Conservation (phyloP, 2,888 invertebrate genomes). For the Melanchra persicariae region DNA sequence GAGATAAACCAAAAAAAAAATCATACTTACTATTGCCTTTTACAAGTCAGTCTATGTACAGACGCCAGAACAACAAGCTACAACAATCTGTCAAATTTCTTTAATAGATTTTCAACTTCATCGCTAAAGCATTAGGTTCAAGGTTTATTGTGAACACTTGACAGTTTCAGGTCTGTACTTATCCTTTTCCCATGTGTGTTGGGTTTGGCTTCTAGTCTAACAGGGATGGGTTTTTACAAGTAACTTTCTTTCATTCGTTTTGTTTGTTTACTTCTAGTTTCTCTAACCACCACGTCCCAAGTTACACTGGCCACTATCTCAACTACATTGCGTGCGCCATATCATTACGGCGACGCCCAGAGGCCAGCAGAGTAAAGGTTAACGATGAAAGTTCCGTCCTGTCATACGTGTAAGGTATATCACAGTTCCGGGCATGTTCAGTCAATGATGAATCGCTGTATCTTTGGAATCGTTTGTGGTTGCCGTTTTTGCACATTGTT, state of each 20-base stretch:
- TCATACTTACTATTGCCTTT: too few relatives aligned
- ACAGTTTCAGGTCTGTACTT: too few relatives aligned
- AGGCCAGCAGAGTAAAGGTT: constrained; percentile 75
- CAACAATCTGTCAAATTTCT: too few relatives aligned
- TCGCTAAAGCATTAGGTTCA: too few relatives aligned
- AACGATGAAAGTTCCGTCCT: constrained; percentile 77
- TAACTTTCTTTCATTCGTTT: not conserved
- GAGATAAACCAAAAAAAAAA: too few relatives aligned
- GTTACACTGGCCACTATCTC: constrained; percentile 28
- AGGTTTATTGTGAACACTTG: too few relatives aligned
- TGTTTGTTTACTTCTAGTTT: not conserved
- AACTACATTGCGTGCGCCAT: constrained; percentile 63
- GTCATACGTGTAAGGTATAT: constrained; percentile 46
- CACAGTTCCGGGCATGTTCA: constrained; percentile 49
- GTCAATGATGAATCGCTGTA: constrained; percentile 54
- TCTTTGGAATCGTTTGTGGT: constrained; percentile 21
- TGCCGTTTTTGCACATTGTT: constrained; percentile 44
- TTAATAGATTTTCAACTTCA: too few relatives aligned
- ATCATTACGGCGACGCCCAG: constrained; percentile 68
- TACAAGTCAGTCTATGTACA: too few relatives aligned
- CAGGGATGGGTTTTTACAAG: not conserved
- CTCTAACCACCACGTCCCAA: constrained; percentile 5
- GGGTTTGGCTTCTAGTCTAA: too few relatives aligned
- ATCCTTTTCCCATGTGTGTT: too few relatives aligned
- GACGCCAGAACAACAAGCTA: too few relatives aligned